A percentile compares a stretch with the other conserved stretches of the same genome.
These are phyloP conservation scores for Ptilonorhynchus violaceus DNA, from an alignment of 2,113 vertebrate species.

Conservation along the genomic window DNA sequence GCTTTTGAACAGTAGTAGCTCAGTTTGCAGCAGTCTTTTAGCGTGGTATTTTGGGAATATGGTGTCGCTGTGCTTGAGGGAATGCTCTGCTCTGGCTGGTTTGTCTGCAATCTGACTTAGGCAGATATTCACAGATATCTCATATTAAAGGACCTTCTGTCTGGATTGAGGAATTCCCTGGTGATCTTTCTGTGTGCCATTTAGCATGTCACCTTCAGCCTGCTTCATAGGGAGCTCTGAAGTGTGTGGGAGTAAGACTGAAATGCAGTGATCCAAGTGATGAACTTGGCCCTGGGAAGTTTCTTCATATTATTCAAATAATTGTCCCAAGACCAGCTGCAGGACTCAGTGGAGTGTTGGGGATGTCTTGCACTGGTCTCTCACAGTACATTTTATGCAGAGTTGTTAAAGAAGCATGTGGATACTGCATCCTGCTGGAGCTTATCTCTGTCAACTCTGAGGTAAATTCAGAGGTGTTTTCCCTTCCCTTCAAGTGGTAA, in stretches of 20 bases:
- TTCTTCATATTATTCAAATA: neutral
- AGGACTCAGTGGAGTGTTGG: neutral
- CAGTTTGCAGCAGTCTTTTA: neutral
- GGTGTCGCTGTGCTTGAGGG: neutral
- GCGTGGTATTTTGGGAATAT: fast-evolving
- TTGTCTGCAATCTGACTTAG: neutral
- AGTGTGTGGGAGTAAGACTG: neutral
- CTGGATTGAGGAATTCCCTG: neutral
- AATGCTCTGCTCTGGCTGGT: neutral
- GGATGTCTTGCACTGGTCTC: neutral
- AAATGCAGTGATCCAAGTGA: neutral
- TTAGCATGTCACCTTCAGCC: neutral
- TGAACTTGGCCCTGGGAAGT: neutral
- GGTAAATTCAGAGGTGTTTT: neutral
- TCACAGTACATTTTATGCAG: neutral
- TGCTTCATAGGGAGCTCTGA: neutral
- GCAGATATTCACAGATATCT: neutral
- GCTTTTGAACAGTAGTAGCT: neutral
- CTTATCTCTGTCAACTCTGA: neutral
- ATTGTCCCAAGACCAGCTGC: neutral
- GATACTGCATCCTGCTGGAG: neutral
- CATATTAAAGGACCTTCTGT: neutral
- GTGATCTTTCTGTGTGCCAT: neutral
- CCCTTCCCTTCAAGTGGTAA: neutral
- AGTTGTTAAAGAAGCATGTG: neutral